Evolutionary conservation across 2,797 vertebrate genomes (phyloP).

Genomic region (Iguana delicatissima): DNA sequence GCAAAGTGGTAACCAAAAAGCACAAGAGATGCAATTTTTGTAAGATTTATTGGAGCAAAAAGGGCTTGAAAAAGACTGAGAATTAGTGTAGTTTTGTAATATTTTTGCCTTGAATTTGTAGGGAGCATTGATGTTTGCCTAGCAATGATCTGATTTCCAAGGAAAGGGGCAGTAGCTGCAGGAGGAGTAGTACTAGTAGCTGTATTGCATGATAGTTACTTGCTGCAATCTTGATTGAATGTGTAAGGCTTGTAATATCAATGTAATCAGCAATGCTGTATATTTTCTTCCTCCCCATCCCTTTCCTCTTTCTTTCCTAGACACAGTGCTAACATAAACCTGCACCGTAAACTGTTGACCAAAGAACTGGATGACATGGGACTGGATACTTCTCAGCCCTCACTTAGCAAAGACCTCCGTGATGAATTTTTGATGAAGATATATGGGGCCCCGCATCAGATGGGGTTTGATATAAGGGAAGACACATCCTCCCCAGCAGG

Average conservation of each 20-base stretch:
- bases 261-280: conserved; percentile 77
- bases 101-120: conserved; percentile 17
- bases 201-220: conserved; percentile 25
- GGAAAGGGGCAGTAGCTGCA: background rate
- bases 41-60: conserved; percentile 16
- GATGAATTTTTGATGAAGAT: conserved; percentile 92
- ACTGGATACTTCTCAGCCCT: conserved; percentile 92
- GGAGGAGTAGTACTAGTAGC: background rate
- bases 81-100: conserved; percentile 1
- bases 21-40: conserved; percentile 37
- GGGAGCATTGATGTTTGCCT: background rate
- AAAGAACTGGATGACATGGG: conserved; percentile 99
- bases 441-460: conserved; percentile 84
- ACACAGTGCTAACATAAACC: conserved; percentile 99
- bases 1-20: conserved; percentile 42
- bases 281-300: conserved; percentile 73
- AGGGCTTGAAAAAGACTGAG: conserved; percentile 29
- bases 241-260: conserved; percentile 59
- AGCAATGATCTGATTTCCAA: conserved; percentile 40
- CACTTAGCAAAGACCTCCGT: conserved; percentile 91
- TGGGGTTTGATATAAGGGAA: conserved; percentile 86
- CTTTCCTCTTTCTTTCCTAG: conserved; percentile 83
- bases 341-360: conserved; percentile 99
- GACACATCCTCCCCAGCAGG: conserved; percentile 87
- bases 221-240: conserved; percentile 21